phyloP scores from a whole-genome alignment of 2,113 vertebrate species.

The Symphodus melops region DNA sequence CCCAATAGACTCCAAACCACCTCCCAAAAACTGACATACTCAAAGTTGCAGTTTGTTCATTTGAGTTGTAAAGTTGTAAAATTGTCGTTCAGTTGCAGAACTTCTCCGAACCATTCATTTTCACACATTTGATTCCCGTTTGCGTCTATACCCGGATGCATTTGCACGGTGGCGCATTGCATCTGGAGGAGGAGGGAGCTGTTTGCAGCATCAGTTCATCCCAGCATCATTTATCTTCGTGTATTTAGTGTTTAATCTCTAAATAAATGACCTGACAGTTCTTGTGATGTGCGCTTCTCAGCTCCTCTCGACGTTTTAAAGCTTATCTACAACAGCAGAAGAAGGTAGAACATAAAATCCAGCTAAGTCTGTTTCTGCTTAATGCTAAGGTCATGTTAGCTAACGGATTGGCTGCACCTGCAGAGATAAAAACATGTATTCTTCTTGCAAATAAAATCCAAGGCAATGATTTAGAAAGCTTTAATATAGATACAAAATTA shows the following conservation, averaged over 20 bases:
- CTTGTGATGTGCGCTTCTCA: constrained; percentile 35
- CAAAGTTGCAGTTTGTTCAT: background rate
- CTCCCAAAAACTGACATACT: background rate
- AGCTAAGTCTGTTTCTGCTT: constrained; percentile 10
- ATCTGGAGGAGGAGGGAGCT: constrained; percentile 47
- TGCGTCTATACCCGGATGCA: constrained; percentile 53
- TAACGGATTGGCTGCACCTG: constrained; percentile 60
- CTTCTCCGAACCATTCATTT: background rate
- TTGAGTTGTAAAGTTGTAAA: no score
- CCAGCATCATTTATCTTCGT: constrained; percentile 37
- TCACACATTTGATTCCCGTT: background rate
- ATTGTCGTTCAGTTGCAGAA: no score
- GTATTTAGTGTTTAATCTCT: background rate
- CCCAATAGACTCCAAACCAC: no score
- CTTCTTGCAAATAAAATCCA: background rate
- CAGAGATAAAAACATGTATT: constrained; percentile 15
- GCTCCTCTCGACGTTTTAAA: constrained; percentile 44
- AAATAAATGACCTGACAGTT: constrained; percentile 14
- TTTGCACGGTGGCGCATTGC: constrained; percentile 42
- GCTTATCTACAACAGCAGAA: constrained; percentile 29
- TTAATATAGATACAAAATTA: background rate
- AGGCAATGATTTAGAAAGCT: background rate
- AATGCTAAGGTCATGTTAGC: constrained; percentile 80
- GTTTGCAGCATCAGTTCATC: constrained; percentile 58
- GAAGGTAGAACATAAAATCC: constrained; percentile 19